Evolutionary conservation across 2,797 vertebrate species (phyloP).

Genomic region (Hozukius guyotensis): DNA sequence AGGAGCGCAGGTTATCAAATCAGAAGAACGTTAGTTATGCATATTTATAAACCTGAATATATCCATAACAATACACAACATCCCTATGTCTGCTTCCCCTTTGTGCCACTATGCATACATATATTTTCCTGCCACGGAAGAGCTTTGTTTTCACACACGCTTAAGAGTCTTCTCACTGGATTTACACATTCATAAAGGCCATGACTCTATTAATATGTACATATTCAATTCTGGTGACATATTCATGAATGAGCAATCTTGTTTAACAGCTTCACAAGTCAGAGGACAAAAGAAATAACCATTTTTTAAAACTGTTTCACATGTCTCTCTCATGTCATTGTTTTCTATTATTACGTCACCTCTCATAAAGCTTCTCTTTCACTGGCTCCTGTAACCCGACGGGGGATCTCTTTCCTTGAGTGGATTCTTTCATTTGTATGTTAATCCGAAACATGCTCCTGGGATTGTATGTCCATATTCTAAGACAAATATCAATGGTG

Average conservation of each 20-base stretch:
- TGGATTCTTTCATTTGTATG: neutral
- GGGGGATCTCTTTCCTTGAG: neutral
- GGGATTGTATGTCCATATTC: neutral
- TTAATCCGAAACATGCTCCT: neutral
- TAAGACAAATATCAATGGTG: neutral
- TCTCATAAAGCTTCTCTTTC: neutral
- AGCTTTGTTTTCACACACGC: neutral
- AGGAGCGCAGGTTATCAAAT: neutral
- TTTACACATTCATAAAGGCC: slow-evolving; percentile 11
- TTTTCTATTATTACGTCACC: neutral
- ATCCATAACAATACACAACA: neutral
- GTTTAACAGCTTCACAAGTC: neutral
- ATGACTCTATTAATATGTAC: neutral
- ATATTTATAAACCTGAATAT: slow-evolving; percentile 1
- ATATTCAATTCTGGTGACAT: neutral
- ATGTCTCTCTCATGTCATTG: neutral
- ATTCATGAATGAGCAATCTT: slow-evolving; percentile 12
- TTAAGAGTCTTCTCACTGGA: neutral
- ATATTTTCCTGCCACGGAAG: neutral
- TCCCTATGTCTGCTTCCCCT: slow-evolving; percentile 1
- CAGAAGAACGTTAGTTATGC: neutral
- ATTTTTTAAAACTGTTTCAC: neutral
- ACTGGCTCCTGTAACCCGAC: neutral
- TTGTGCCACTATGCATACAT: neutral
- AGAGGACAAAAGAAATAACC: slow-evolving; percentile 14